A percentile compares a stretch with the other conserved stretches of the same genome.
phyloP scores from a whole-genome alignment of 2,797 vertebrate species.

The Melopsittacus undulatus region DNA sequence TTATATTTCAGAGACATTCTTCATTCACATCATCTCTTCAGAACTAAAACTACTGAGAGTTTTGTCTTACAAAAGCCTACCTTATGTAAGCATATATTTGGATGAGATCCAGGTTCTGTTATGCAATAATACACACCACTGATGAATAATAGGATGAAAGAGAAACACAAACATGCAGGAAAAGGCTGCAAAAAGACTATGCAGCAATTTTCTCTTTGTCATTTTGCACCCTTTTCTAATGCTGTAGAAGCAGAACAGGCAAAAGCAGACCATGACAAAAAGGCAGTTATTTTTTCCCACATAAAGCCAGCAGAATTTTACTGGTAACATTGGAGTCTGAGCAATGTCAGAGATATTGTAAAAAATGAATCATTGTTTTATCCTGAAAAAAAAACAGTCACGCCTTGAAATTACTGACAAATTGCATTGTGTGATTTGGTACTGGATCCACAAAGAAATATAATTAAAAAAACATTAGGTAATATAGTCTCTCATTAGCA shows the following conservation, averaged over 20 bases:
- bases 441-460: background rate
- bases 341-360: background rate
- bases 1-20: background rate
- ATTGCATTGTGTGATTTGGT: background rate
- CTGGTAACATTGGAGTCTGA: background rate
- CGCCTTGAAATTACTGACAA: background rate
- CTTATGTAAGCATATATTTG: background rate
- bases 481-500: background rate
- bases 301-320: background rate
- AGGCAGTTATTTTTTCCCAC: background rate
- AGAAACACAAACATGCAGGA: background rate
- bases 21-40: background rate
- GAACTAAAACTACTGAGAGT: background rate
- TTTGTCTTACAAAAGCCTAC: background rate
- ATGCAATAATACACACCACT: background rate
- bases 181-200: background rate
- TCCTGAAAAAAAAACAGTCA: background rate
- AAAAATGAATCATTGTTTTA: background rate
- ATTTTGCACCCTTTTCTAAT: background rate
- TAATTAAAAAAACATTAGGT: background rate
- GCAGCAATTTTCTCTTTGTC: background rate
- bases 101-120: background rate
- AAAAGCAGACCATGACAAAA: background rate
- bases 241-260: background rate
- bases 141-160: background rate